Conservation (phyloP, 2,797 vertebrate species). For the Sciurus vulgaris region DNA sequence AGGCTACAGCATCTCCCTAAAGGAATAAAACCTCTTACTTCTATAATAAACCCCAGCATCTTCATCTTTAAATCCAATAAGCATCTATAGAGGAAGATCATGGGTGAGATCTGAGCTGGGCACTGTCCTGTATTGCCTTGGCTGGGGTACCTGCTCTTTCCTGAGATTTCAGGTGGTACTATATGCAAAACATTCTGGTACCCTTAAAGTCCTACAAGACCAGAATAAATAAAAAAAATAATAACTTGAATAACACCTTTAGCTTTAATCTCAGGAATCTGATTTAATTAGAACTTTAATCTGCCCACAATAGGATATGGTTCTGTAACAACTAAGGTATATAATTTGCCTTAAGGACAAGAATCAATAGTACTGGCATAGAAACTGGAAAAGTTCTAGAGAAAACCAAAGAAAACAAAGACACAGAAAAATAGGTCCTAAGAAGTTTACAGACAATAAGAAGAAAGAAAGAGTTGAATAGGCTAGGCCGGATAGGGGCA, state of each 20-base stretch:
- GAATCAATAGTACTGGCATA: background rate
- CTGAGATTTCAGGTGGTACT: background rate
- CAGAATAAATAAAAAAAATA: slow-evolving; percentile 1
- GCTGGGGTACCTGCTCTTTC: background rate
- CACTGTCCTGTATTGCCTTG: background rate
- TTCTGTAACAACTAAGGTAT: background rate
- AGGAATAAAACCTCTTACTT: background rate
- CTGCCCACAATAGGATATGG: background rate
- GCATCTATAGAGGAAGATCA: background rate
- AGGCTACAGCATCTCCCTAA: background rate
- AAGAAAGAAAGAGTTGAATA: background rate
- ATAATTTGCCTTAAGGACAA: background rate
- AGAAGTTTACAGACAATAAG: background rate
- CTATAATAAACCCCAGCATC: background rate
- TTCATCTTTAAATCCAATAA: background rate
- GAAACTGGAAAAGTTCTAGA: background rate
- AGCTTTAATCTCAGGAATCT: background rate
- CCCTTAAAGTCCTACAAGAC: background rate
- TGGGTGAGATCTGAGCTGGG: background rate
- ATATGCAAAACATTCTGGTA: background rate
- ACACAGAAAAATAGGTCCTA: background rate
- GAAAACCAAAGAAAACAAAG: background rate
- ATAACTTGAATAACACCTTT: background rate
- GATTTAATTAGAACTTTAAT: slow-evolving; percentile 13
- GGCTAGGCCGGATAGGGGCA: background rate